phyloP scores from a whole-genome alignment of 2,888 invertebrate genomes.

The Zygothrica quintamaculata region DNA sequence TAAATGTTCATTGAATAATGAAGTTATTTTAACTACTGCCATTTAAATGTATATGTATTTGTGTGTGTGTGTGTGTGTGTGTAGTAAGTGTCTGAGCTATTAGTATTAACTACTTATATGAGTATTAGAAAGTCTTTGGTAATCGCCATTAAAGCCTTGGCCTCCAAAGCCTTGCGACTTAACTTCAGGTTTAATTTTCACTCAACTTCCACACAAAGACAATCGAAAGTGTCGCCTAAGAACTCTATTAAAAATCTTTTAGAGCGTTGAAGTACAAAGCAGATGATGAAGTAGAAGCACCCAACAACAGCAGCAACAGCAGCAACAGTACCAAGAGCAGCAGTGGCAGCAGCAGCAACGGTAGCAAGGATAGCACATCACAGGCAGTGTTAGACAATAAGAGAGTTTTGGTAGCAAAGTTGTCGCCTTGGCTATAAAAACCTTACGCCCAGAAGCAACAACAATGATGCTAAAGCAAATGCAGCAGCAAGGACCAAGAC shows the following conservation, averaged over 20 bases:
- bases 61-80: too few species aligned
- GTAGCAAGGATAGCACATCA: constrained; percentile 14
- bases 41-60: too few species aligned
- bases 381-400: constrained; percentile 36
- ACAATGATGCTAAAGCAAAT: constrained; percentile 9
- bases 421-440: constrained; percentile 61
- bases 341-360: constrained; percentile 10
- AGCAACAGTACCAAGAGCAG: constrained; percentile 30
- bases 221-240: constrained; percentile 82
- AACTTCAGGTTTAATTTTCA: constrained; percentile 78
- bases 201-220: constrained; percentile 77
- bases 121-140: neutral
- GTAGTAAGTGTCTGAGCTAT: too few species aligned
- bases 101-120: constrained; percentile 14
- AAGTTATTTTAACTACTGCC: too few species aligned
- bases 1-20: constrained; percentile 1
- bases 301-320: constrained; percentile 5
- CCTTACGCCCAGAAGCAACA: constrained; percentile 39
- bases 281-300: constrained; percentile 60
- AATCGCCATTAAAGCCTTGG: constrained; percentile 9
- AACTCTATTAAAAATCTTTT: constrained; percentile 83
- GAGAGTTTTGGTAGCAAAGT: constrained; percentile 49
- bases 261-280: constrained; percentile 66
- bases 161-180: constrained; percentile 23
- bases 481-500: constrained; percentile 29